phyloP scores from a whole-genome alignment of 2,888 invertebrate genomes.

The Hymenopus coronatus region DNA sequence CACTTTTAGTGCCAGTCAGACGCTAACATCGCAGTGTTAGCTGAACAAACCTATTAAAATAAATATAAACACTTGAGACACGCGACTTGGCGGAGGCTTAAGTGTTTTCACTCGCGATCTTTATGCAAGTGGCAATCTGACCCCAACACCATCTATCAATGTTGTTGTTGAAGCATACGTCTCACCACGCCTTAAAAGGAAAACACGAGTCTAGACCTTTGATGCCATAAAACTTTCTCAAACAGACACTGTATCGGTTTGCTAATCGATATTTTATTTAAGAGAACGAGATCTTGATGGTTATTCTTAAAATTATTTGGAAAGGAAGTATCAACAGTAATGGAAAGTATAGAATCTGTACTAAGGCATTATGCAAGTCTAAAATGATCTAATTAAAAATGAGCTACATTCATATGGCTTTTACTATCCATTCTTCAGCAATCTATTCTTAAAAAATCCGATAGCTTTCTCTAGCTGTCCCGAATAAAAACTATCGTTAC shows the following conservation, averaged over 20 bases:
- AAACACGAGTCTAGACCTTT: not conserved
- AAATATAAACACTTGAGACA: not conserved
- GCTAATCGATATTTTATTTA: too few species aligned
- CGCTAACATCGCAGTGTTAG: not conserved
- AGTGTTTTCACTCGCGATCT: not conserved
- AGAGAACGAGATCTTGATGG: too few species aligned
- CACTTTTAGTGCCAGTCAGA: not conserved
- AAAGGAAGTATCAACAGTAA: too few species aligned
- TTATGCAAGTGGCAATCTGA: not conserved
- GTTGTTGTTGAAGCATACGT: not conserved
- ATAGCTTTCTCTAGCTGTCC: too few species aligned
- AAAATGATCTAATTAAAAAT: too few species aligned
- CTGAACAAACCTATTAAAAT: not conserved
- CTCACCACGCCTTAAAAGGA: not conserved
- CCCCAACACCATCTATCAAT: not conserved
- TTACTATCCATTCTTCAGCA: too few species aligned
- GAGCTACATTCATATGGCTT: too few species aligned
- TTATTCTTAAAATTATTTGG: too few species aligned
- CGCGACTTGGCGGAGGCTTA: not conserved
- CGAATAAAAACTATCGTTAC: too few species aligned
- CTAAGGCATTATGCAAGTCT: too few species aligned
- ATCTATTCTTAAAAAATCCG: too few species aligned
- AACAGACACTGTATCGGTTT: not conserved
- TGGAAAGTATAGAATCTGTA: too few species aligned
- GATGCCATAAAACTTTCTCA: not conserved